Evolutionary conservation across 23 tunicate species (phyloP), one percentile per base, ranked within the genome.

Genomic region (Halocynthia aurantium): DNA sequence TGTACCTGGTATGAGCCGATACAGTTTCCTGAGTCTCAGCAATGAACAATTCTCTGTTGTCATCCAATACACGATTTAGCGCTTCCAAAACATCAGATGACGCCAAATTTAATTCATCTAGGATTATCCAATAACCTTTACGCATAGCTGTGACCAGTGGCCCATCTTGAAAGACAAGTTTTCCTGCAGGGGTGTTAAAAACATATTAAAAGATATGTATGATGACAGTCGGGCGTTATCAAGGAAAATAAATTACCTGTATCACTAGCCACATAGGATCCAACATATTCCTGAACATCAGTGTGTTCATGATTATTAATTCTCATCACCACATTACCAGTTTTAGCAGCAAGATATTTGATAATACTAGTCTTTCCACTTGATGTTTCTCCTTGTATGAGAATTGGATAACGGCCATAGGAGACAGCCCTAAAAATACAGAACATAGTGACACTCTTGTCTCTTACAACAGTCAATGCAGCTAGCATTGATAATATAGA

Each of bases 281-380:
- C 98, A 71, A 94, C 71, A 81, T 94, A 94, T 76, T 94, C 98
- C 67, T 94, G 98, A 61, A 94, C 76, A 74, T 94, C 98, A 18
- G 98, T 94, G 76, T 94, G 98, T 65, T 94, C 98, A 61, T 94
- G 98, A 69, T 94, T 94, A 71, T 94, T 94, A 17, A 94, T 94
- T 40, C 98, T 78, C 19, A 94, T 54, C 53, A 88, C 89, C 70
- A 81, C 84, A 57, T 94, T 94, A 17, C 94, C 98, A 40, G 95
- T 87, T 19, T 70, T 22, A 12, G 78, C 71, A 7, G 86, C 95
- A 58, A 94, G 73, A 61, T 84, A 88, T 13, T 72, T 76, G 66
- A 94, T 94, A 55, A 94, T 71, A 73, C 94, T 87, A 15, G 98
- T 94, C 77, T 94, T 94, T 8, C 98, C 98, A 7, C 95, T 94